These are phyloP conservation scores for Camponotus fellah DNA, from an alignment of 2,888 invertebrate genomes.

Conservation along the genomic window DNA sequence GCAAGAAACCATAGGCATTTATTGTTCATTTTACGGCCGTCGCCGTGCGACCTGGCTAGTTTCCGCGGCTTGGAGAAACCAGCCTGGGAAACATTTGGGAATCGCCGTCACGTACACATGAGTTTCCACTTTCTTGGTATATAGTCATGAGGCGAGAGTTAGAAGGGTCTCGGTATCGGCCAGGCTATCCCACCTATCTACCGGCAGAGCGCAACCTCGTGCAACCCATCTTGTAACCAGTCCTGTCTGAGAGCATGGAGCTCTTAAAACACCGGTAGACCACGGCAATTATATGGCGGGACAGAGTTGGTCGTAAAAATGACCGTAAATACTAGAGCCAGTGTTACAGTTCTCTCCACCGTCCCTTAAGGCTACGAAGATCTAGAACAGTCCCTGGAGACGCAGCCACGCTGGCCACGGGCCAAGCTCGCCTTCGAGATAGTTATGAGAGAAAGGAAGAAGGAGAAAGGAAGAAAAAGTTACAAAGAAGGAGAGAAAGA, in stretches of 20 bases:
- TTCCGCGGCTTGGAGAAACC: slow-evolving; percentile 46
- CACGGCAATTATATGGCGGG: slow-evolving; percentile 76
- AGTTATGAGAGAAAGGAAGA: slow-evolving; percentile 54
- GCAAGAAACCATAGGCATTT: slow-evolving; percentile 27
- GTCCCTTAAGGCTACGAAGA: slow-evolving; percentile 63
- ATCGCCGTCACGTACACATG: slow-evolving; percentile 47
- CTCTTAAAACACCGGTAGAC: slow-evolving; percentile 63
- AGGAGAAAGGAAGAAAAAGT: background rate
- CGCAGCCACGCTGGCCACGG: slow-evolving; percentile 70
- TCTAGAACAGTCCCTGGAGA: slow-evolving; percentile 71
- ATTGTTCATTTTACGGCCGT: slow-evolving; percentile 45
- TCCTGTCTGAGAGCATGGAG: slow-evolving; percentile 43
- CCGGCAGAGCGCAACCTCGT: slow-evolving; percentile 46
- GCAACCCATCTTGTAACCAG: slow-evolving; percentile 25
- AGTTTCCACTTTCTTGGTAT: slow-evolving; percentile 29
- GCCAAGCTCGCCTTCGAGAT: slow-evolving; percentile 72
- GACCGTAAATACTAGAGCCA: slow-evolving; percentile 80
- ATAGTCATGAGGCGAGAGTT: slow-evolving; percentile 36
- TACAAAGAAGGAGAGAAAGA: background rate
- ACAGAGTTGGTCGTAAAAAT: slow-evolving; percentile 81
- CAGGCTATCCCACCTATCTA: slow-evolving; percentile 46
- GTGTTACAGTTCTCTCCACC: slow-evolving; percentile 57
- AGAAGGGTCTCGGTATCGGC: slow-evolving; percentile 48
- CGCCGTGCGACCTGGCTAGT: slow-evolving; percentile 54
- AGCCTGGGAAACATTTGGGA: slow-evolving; percentile 32